Conservation (phyloP, 2,797 vertebrate genomes). For the Bradypodion ventrale region DNA sequence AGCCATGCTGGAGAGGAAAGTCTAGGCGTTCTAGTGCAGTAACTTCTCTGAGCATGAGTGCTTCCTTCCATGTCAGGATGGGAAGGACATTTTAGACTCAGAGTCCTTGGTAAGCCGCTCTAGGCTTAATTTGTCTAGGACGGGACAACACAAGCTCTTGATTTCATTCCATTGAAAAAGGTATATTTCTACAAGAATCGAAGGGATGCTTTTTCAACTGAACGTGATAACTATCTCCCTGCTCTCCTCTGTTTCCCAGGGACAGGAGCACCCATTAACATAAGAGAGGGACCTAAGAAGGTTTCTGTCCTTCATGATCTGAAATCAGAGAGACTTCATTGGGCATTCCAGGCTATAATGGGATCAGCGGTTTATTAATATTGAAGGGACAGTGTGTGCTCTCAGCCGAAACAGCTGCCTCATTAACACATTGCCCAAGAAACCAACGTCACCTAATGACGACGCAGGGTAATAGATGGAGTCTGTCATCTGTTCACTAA, state of each 20-base stretch:
- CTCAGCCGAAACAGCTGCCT: constrained; percentile 21
- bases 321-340: background rate
- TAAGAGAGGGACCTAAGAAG: background rate
- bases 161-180: background rate
- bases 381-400: background rate
- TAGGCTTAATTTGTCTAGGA: background rate
- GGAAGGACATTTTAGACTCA: too few species aligned
- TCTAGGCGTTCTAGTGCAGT: background rate
- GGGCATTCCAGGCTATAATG: background rate
- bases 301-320: background rate
- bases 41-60: background rate
- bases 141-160: background rate
- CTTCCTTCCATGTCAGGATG: too few species aligned
- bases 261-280: background rate
- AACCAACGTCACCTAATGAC: constrained; percentile 12
- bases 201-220: background rate
- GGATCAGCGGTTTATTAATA: background rate
- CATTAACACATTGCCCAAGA: background rate
- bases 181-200: background rate
- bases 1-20: background rate
- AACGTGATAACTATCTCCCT: background rate
- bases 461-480: constrained; percentile 27
- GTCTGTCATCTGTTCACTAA: constrained; percentile 18
- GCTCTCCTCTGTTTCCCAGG: background rate
- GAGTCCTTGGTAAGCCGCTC: background rate